Evolutionary conservation across 1,140 invertebrate species (phyloP).

Genomic region (Tenebrio molitor): DNA sequence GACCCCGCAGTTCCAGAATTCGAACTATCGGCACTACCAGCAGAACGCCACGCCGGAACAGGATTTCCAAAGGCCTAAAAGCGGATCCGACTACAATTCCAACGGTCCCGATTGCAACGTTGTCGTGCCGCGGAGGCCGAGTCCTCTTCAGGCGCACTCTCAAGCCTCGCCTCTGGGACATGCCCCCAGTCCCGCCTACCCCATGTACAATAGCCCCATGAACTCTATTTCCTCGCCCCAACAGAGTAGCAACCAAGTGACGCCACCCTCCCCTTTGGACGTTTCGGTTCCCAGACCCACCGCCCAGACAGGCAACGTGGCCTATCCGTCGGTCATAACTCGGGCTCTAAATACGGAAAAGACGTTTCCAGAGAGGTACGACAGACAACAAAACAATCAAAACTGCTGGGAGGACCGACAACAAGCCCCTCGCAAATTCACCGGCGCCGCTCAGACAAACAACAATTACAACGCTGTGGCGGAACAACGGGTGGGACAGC

Average conservation of each 20-base stretch:
- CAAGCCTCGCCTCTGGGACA: slow-evolving; percentile 73
- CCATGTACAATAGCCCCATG: slow-evolving; percentile 84
- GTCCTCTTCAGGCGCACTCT: slow-evolving; percentile 77
- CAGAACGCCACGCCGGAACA: slow-evolving; percentile 74
- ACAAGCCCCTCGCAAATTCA: slow-evolving; percentile 49
- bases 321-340: slow-evolving; percentile 81
- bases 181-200: slow-evolving; percentile 81
- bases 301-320: slow-evolving; percentile 74
- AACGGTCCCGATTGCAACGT: slow-evolving; percentile 74
- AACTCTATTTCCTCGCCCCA: slow-evolving; percentile 78
- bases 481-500: slow-evolving; percentile 62
- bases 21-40: slow-evolving; percentile 60
- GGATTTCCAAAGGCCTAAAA: slow-evolving; percentile 78
- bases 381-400: slow-evolving; percentile 69
- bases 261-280: slow-evolving; percentile 78
- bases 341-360: slow-evolving; percentile 76
- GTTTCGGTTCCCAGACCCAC: slow-evolving; percentile 75
- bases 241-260: slow-evolving; percentile 72
- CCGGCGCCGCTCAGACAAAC: slow-evolving; percentile 31
- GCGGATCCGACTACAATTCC: slow-evolving; percentile 67
- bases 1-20: slow-evolving; percentile 61
- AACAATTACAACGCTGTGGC: slow-evolving; percentile 53
- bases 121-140: slow-evolving; percentile 76
- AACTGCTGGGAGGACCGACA: slow-evolving; percentile 69
- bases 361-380: slow-evolving; percentile 73